Percentiles rank a stretch among this genome's conserved stretches.
Conservation (phyloP, 1,140 invertebrate genomes). For the Philotrypesis tridentata region DNA sequence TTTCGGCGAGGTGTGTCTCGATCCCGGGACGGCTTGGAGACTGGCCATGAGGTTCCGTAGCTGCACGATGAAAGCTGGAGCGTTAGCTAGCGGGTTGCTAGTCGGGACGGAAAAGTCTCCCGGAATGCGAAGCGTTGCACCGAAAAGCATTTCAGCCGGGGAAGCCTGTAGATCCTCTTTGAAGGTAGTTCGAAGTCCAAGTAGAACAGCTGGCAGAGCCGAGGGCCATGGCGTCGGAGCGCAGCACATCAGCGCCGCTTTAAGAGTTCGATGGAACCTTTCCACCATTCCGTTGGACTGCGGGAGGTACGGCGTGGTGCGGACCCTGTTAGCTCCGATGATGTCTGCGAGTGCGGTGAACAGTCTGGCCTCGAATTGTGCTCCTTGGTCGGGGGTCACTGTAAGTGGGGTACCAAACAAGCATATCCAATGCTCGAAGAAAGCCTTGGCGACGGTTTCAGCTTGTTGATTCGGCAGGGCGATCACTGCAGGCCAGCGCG, state of each 20-base stretch:
- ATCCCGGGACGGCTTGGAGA: background rate
- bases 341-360: no score
- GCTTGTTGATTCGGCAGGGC: background rate
- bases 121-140: conserved; percentile 50
- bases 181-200: background rate
- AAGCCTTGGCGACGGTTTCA: background rate
- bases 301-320: conserved; percentile 55
- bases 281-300: conserved; percentile 62
- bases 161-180: conserved; percentile 52
- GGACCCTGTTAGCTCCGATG: background rate
- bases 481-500: background rate
- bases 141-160: conserved; percentile 58
- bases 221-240: conserved; percentile 53
- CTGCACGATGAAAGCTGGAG: background rate
- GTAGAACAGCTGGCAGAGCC: conserved; percentile 36
- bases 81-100: background rate
- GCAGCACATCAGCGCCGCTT: conserved; percentile 57
- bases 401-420: no score
- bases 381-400: no score
- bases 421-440: conserved; percentile 58
- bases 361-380: no score
- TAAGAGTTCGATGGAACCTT: conserved; percentile 58
- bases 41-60: no score
- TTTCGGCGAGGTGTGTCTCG: conserved; percentile 21
- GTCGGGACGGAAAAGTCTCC: conserved; percentile 46